phyloP scores from a whole-genome alignment of 2,797 vertebrate species.

The Muscicapa striata region DNA sequence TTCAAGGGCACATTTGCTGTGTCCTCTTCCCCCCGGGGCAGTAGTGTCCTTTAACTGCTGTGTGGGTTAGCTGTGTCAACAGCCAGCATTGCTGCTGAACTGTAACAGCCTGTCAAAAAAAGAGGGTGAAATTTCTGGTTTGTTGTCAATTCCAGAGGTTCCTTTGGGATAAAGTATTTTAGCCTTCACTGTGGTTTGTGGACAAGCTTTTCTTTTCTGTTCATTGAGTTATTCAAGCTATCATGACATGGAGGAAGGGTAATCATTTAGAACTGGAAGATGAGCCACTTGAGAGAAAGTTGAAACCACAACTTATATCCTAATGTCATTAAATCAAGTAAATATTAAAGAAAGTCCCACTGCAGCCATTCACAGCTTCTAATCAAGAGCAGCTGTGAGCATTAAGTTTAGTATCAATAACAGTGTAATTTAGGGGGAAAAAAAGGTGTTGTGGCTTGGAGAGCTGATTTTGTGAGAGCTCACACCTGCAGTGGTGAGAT shows the following conservation, averaged over 20 bases:
- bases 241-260: neutral
- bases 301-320: neutral
- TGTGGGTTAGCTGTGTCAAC: neutral
- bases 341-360: neutral
- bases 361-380: neutral
- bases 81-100: neutral
- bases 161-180: neutral
- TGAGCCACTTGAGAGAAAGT: neutral
- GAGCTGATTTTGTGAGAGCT: neutral
- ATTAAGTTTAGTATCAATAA: neutral
- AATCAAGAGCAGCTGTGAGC: neutral
- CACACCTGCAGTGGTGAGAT: accelerated
- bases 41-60: neutral
- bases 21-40: accelerated
- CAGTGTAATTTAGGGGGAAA: neutral
- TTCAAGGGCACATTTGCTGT: neutral
- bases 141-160: neutral
- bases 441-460: neutral
- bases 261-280: neutral
- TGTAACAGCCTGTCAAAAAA: neutral
- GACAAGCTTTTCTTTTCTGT: neutral
- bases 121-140: neutral
- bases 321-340: neutral
- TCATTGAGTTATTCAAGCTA: neutral
- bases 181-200: neutral